Percentiles rank a stretch among this genome's conserved stretches.
phyloP scores from a whole-genome alignment of 2,888 invertebrate genomes.

The Drosophila affinis region DNA sequence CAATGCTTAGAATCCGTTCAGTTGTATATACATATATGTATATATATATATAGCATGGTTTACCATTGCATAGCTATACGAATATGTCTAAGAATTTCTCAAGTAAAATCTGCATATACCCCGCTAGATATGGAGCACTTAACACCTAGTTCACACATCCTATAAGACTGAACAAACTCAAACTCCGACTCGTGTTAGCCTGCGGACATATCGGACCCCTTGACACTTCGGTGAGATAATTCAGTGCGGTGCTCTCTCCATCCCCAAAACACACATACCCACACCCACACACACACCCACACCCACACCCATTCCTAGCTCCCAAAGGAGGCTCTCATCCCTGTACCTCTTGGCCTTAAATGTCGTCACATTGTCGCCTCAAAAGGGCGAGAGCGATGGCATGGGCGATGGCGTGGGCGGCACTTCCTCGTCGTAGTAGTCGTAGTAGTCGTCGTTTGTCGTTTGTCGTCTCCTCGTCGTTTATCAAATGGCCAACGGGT shows the following conservation, averaged over 20 bases:
- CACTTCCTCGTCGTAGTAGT: constrained; percentile 57
- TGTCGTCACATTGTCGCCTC: constrained; percentile 77
- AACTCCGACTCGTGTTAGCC: neutral
- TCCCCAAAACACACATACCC: constrained; percentile 2
- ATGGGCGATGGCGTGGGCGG: neutral
- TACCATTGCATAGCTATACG: too few relatives aligned
- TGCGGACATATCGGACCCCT: neutral
- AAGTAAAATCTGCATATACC: neutral
- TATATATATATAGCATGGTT: too few relatives aligned
- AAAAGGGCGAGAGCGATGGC: constrained; percentile 20
- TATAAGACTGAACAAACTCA: neutral
- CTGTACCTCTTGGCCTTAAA: constrained; percentile 52
- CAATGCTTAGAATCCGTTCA: too few relatives aligned
- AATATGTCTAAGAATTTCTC: too few relatives aligned
- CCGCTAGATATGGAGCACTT: neutral
- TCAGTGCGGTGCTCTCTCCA: constrained; percentile 2
- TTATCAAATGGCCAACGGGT: constrained; percentile 76
- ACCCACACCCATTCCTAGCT: neutral
- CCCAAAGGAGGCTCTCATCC: neutral
- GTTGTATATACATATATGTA: too few relatives aligned
- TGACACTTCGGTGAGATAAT: constrained; percentile 5
- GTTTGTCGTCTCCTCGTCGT: constrained; percentile 71
- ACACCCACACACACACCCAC: neutral
- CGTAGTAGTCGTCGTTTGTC: constrained; percentile 56
- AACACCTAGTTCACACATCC: neutral